A percentile compares a stretch with the other conserved stretches of the same genome.
phyloP scores from a whole-genome alignment of 2,113 vertebrate species.

The Oreochromis tanganicae region DNA sequence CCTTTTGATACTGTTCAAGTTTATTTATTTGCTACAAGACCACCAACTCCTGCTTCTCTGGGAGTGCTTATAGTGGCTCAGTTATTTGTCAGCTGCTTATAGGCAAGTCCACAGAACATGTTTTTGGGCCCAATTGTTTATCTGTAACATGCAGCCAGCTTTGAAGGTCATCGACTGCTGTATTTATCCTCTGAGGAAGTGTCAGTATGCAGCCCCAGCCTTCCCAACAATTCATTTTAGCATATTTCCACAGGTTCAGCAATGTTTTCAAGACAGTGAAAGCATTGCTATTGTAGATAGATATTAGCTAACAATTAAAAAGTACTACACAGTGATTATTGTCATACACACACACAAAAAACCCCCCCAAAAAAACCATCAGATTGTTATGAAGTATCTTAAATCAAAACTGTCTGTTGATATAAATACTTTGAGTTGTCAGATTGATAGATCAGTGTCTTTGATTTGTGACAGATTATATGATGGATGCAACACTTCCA shows the following conservation, averaged over 20 bases:
- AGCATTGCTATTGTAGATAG: neutral
- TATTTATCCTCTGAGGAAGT: neutral
- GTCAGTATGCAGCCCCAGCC: accelerated
- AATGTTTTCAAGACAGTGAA: neutral
- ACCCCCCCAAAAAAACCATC: too few relatives aligned
- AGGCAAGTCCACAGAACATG: neutral
- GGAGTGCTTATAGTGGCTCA: neutral
- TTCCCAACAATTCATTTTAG: neutral
- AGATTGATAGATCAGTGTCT: neutral
- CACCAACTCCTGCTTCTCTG: neutral
- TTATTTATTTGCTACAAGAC: neutral
- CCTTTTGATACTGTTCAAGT: neutral
- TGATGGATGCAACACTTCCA: neutral
- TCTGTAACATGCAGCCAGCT: neutral
- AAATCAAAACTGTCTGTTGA: neutral
- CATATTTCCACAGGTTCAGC: neutral
- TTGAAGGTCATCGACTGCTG: neutral
- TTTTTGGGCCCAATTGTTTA: neutral
- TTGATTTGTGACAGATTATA: neutral
- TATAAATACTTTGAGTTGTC: neutral
- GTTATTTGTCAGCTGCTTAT: neutral
- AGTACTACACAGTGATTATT: neutral
- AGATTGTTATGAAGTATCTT: neutral
- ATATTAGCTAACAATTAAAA: neutral
- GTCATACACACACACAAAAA: neutral